Conservation (phyloP, 2,888 invertebrate genomes). For the Nemapogon koenigi region DNA sequence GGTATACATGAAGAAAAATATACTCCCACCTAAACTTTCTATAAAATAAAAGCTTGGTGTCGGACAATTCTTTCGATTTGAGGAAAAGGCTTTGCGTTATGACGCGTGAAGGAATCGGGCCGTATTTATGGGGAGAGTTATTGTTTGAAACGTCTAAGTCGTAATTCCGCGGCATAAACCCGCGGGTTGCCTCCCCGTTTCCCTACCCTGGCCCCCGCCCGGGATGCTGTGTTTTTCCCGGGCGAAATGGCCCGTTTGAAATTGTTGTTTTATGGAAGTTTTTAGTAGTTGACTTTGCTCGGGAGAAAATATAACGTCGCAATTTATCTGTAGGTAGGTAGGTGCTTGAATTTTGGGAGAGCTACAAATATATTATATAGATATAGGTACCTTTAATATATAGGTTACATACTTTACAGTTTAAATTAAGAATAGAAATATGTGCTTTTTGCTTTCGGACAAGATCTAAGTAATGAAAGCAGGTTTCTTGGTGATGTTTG, state of each 20-base stretch:
- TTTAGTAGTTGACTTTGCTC: conserved; percentile 62
- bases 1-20: too few species aligned
- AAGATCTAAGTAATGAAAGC: too few species aligned
- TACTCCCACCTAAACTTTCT: too few species aligned
- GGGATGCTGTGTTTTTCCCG: conserved; percentile 44
- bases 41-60: neutral
- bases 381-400: neutral
- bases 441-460: too few species aligned
- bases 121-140: conserved; percentile 60
- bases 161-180: conserved; percentile 60
- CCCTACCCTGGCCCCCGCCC: conserved; percentile 1
- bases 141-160: conserved; percentile 67
- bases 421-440: neutral
- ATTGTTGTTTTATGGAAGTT: conserved; percentile 66
- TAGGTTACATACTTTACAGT: neutral
- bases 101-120: conserved; percentile 62
- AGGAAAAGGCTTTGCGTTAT: conserved; percentile 49
- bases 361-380: neutral
- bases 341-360: conserved; percentile 3
- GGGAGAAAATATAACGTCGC: conserved; percentile 49
- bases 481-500: too few species aligned
- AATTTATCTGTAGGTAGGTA: conserved; percentile 34
- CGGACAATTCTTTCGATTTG: conserved; percentile 14
- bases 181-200: conserved; percentile 26
- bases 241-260: conserved; percentile 61